Base-by-base conservation (phyloP, 2,113 vertebrate species). In the Ascaphus truei region DNA sequence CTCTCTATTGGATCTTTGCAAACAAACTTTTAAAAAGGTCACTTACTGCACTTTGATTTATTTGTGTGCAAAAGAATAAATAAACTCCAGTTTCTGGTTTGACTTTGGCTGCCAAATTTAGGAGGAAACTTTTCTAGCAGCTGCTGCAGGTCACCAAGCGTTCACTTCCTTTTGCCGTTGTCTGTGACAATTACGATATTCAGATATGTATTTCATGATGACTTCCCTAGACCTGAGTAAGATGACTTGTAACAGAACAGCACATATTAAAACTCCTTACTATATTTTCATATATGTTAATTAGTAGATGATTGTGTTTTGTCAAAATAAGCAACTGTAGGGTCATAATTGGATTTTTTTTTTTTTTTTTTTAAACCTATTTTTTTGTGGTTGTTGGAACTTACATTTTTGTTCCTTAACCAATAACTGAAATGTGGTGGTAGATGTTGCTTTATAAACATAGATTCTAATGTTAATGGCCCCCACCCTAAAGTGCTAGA, bases 11-110 rank as follows among this genome's bases (percentile, higher is more conserved):
- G 50, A 9, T 3, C n/a, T 18, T 47, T 9, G 18, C 15, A n/a
- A 53, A 25, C 51, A 20, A 3, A 15, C 7, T 12, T n/a, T 53
- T 31, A 16, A 27, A 10, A 16, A n/a, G 30, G 39, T 64, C 9
- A 50, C 30, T 31, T 77, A 80, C 71, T 80, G 45, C 63, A 71
- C 41, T 76, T 3, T 60, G 29, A 57, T 57, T 52, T 73, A 8
- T 50, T 18, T 26, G 26, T 71, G 39, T 26, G 11, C 43, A 50
- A 52, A 27, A 47, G 22, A 15, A 0, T 37, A 60, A 31, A 18
- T 30, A 66, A 33, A 15, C 55, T 34, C 3, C 52, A 22, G 4
- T 55, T 80, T 84, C 59, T 76, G 65, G 13, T 69, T 61, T 57
- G 11, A 3, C 16, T 74, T 3, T n/a, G 11, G 16, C 71, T 69